Base-by-base conservation (phyloP, 2,797 vertebrate species). In the Intellagama lesueurii region DNA sequence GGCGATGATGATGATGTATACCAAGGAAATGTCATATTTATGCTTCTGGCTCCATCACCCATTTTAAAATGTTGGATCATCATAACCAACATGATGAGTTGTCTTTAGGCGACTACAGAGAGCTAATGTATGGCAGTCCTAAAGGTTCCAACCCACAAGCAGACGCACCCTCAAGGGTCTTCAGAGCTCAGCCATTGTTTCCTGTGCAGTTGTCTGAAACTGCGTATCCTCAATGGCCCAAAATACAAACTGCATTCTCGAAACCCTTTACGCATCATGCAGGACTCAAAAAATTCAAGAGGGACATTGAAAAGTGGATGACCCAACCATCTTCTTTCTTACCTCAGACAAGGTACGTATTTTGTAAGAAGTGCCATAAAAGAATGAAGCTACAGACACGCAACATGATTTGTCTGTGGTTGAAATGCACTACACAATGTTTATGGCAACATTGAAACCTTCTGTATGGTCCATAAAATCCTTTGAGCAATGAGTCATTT, bases 361-460 rank as follows among this genome's bases (percentile, higher is more conserved):
- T 56, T 56, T 3, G 14, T 11, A 80, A 11, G 44, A 79, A 84
- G 16, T 70, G 5, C 49, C 83, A 88, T 44, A 91, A 90, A 92
- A 92, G 24, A 7, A 85, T 78, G 76, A 83, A 32, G 2, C 0
- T 77, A 35, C 0, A 90, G 32, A 89, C 84, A 86, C 9, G 0
- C 83, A 17, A 19, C 75, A 81, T 5, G 7, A 83, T 87, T 94
- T 91, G 91, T 86, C 83, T 6, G 66, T 7, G 16, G 0, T 88
- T 92, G 89, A 87, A 92, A 92, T 7, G 73, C 30, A 1, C 35
- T 91, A 19, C 84, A 79, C 81, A 92, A 85, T 73, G 87, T 2
- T 5, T 84, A 86, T 17, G 30, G 0, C 83, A 69, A 7, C 87
- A 28, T 68, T 85, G 88, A 92, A 83, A 93, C 66, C 52, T 76